These are phyloP conservation scores for Diadema setosum DNA, from an alignment of 35 echinoderm and acorn worm genomes.

Conservation along the genomic window DNA sequence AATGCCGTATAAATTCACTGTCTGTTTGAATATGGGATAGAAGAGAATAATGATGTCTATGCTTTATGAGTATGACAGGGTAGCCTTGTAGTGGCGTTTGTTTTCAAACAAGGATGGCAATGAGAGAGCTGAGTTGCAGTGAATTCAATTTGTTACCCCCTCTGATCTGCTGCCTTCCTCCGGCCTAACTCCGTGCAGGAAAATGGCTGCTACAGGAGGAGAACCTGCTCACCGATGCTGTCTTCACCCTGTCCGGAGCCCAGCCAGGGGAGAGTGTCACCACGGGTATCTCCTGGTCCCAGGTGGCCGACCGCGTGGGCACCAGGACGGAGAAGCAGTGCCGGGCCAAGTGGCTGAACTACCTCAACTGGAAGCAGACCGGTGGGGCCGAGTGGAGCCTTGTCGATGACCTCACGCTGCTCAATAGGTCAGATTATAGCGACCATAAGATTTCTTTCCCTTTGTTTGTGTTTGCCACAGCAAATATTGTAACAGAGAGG, in stretches of 20 bases:
- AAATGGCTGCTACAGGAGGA: constrained; percentile 91
- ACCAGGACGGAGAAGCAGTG: constrained; percentile 99
- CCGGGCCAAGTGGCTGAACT: constrained; percentile 95
- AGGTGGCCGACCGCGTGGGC: constrained; percentile 80
- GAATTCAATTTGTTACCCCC: too few species aligned
- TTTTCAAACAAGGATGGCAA: too few species aligned
- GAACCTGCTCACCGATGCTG: constrained; percentile 60
- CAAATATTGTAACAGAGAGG: too few species aligned
- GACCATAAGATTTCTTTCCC: not conserved
- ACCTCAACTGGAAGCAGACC: constrained; percentile 96
- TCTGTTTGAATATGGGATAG: too few species aligned
- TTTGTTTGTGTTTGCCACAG: too few species aligned
- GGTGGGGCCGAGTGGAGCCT: constrained; percentile 89
- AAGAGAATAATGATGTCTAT: too few species aligned
- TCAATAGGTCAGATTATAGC: constrained; percentile 61
- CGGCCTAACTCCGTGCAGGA: too few species aligned
- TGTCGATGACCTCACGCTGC: constrained; percentile 71
- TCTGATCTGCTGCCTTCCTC: too few species aligned
- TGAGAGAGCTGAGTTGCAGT: too few species aligned
- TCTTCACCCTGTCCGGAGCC: constrained; percentile 73
- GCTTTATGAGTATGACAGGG: too few species aligned
- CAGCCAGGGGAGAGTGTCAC: constrained; percentile 89
- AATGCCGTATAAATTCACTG: too few species aligned
- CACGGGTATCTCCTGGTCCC: constrained; percentile 86
- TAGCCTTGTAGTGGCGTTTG: too few species aligned